phyloP scores from a whole-genome alignment of 2,113 vertebrate species.

The Arizona elegans region DNA sequence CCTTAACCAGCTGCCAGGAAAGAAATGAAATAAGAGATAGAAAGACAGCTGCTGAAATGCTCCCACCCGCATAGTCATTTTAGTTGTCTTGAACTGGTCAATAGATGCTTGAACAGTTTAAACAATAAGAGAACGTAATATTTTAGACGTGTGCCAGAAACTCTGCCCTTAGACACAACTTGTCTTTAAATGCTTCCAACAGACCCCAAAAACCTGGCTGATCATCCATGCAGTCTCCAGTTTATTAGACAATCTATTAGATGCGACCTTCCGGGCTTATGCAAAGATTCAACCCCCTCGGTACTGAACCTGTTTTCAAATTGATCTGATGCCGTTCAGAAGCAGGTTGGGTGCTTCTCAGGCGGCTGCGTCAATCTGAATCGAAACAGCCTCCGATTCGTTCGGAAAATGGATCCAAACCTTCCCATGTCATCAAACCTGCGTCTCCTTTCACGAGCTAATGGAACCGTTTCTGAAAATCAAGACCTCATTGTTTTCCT shows the following conservation, averaged over 20 bases:
- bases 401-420: not conserved
- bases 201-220: not conserved
- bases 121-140: not conserved
- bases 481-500: not conserved
- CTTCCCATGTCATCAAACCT: not conserved
- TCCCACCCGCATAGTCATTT: not conserved
- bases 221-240: not conserved
- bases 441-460: not conserved
- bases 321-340: not conserved
- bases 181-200: not conserved
- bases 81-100: not conserved
- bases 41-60: not conserved
- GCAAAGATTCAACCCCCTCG: not conserved
- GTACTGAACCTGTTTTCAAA: not conserved
- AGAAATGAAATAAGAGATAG: not conserved
- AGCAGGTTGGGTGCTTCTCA: not conserved
- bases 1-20: not conserved
- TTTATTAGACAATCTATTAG: not conserved
- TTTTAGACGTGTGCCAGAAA: not conserved
- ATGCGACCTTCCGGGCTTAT: not conserved
- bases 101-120: not conserved
- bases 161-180: not conserved
- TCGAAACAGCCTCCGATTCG: not conserved
- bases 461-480: not conserved
- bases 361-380: not conserved